These are phyloP conservation scores for Agonum fuliginosum DNA, from an alignment of 2,888 invertebrate species.

Conservation along the genomic window DNA sequence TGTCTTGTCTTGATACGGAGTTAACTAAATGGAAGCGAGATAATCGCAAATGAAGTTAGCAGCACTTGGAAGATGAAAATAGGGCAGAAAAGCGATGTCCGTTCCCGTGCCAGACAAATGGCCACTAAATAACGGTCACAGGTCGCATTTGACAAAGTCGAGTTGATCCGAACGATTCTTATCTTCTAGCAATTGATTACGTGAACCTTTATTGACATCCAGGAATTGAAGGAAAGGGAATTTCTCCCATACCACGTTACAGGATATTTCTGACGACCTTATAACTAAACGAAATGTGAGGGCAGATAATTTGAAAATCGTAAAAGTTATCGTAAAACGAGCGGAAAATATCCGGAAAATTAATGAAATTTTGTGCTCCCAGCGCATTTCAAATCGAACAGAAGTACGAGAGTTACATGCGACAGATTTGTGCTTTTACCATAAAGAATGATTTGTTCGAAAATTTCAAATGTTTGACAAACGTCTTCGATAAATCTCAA, in stretches of 20 bases:
- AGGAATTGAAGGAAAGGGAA: background rate
- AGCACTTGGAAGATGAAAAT: background rate
- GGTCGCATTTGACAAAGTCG: conserved; percentile 34
- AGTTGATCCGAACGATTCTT: conserved; percentile 31
- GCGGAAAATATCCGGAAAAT: conserved; percentile 34
- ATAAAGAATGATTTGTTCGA: too few relatives aligned
- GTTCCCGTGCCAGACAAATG: conserved; percentile 14
- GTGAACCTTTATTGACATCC: conserved; percentile 39
- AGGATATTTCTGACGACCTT: conserved; percentile 38
- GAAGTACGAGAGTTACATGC: too few relatives aligned
- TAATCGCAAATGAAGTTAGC: background rate
- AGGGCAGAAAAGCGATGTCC: background rate
- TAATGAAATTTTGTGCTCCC: conserved; percentile 9
- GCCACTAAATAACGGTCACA: conserved; percentile 22
- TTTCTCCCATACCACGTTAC: conserved; percentile 8
- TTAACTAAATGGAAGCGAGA: too few relatives aligned
- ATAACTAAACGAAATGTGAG: conserved; percentile 33
- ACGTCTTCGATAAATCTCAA: too few relatives aligned
- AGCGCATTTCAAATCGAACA: too few relatives aligned
- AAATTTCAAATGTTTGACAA: too few relatives aligned
- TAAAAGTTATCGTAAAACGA: conserved; percentile 33
- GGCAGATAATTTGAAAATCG: conserved; percentile 40
- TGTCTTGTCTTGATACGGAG: too few relatives aligned
- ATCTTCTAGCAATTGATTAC: conserved; percentile 40
- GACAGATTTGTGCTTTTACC: too few relatives aligned